Conservation (phyloP, 2,888 invertebrate genomes). For the Oscheius onirici region DNA sequence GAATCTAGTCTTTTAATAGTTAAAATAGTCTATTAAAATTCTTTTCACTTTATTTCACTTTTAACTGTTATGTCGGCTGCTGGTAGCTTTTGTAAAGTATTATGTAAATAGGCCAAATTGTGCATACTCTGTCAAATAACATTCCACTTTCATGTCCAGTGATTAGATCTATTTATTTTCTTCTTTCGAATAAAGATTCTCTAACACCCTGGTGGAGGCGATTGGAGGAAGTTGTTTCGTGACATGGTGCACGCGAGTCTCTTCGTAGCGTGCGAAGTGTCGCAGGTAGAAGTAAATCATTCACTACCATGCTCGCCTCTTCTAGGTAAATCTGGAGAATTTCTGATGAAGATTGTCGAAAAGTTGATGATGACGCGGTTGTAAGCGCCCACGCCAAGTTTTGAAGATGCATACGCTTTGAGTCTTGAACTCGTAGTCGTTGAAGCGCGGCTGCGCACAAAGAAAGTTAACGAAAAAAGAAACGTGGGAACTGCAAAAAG, state of each 20-base stretch:
- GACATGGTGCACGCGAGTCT: constrained; percentile 14
- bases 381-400: constrained; percentile 1
- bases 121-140: not conserved
- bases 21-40: constrained; percentile 8
- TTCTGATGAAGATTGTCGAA: constrained; percentile 6
- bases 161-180: constrained; percentile 15
- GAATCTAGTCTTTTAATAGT: constrained; percentile 23
- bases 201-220: not conserved
- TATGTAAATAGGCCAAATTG: constrained; percentile 9
- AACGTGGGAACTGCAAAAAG: not conserved
- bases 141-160: constrained; percentile 9
- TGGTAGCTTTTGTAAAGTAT: constrained; percentile 18
- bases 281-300: constrained; percentile 20
- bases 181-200: constrained; percentile 2
- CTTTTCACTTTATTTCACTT: constrained; percentile 28
- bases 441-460: not conserved
- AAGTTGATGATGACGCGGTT: constrained; percentile 20
- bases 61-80: constrained; percentile 20
- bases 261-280: constrained; percentile 21
- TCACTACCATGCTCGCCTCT: constrained; percentile 15
- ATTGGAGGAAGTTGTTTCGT: constrained; percentile 10
- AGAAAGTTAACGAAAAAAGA: not conserved
- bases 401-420: not conserved
- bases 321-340: constrained; percentile 25
- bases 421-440: not conserved